Evolutionary conservation across 2,797 vertebrate genomes (phyloP), one percentile per base, ranked within the genome.

Genomic region (Brachymystax lenok): DNA sequence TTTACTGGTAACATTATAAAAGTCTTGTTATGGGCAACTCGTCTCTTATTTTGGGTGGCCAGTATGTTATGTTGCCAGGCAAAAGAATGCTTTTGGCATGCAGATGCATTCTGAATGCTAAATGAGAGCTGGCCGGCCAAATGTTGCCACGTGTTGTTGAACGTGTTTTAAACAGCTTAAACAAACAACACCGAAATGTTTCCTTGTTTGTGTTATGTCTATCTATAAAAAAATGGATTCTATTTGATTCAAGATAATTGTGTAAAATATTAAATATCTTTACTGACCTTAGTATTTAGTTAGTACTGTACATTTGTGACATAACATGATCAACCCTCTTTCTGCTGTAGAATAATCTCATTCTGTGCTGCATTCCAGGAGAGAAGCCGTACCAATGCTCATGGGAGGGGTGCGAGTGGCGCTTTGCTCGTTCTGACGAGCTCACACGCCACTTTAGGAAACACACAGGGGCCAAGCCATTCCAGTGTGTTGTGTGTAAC

Each of bases 401-500:
- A 1, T 99, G 98, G 97, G 97, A 98, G 78, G 97, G 97, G 81
- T 99, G 98, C 1, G 97, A 98, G 90, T 99, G 98, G 98, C 92
- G 98, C 79, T 99, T 99, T 0, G 97, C 98, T 30, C 96, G 98
- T 17, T 99, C 98, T 0, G 98, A 99, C 0, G 97, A 99, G 92
- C 92, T 99, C 84, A 99, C 98, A 0, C 98, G 97, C 89, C 98
- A 99, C 92, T 99, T 97, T 94, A 93, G 98, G 90, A 99, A 99
- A 89, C 98, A 99, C 93, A 99, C 98, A 0, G 98, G 98, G 13
- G 96, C 95, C 24, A 99, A 99, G 92, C 98, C 98, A 28, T 99
- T 99, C 92, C 98, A 97, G 93, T 99, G 98, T 0, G 88, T 88
- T 0, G 96, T 97, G 83, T 99, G 97, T 86, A 97, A 92, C 88